Percentiles rank a stretch among this genome's conserved stretches.
Evolutionary conservation across 92 coral and sea anemone species (phyloP).

Genomic region (Heteractis magnifica): DNA sequence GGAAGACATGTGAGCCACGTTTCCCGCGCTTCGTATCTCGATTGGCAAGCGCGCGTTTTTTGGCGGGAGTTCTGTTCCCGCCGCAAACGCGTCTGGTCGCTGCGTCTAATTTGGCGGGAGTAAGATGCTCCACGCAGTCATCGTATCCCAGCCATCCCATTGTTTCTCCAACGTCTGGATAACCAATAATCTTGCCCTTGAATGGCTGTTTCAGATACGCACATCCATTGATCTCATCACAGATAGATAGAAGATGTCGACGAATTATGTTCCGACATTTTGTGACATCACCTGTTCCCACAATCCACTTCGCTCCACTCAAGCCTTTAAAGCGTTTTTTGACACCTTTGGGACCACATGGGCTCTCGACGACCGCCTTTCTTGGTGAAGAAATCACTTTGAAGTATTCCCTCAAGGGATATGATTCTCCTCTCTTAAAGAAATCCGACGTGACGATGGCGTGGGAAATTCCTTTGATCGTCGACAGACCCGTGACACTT

Average conservation of each 20-base stretch:
- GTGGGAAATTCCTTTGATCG: slow-evolving; percentile 1
- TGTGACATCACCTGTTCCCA: slow-evolving; percentile 28
- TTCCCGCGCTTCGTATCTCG: background rate
- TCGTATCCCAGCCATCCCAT: slow-evolving; percentile 17
- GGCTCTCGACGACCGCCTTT: slow-evolving; percentile 11
- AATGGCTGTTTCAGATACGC: background rate
- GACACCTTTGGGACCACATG: slow-evolving; percentile 32
- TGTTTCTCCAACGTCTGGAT: slow-evolving; percentile 27
- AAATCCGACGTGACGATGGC: slow-evolving; percentile 13
- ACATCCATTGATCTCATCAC: slow-evolving; percentile 15
- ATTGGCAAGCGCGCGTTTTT: slow-evolving; percentile 6
- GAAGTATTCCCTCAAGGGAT: slow-evolving; percentile 9
- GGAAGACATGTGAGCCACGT: background rate
- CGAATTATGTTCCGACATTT: slow-evolving; percentile 20
- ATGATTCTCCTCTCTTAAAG: slow-evolving; percentile 3
- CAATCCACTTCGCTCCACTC: slow-evolving; percentile 11
- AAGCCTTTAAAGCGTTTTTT: slow-evolving; percentile 3
- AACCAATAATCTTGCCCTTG: slow-evolving; percentile 14
- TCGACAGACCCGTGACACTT: slow-evolving; percentile 9
- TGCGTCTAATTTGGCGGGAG: slow-evolving; percentile 20
- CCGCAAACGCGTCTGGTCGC: slow-evolving; percentile 21
- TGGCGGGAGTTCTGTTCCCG: slow-evolving; percentile 18
- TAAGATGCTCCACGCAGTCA: slow-evolving; percentile 3
- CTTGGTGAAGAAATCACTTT: background rate
- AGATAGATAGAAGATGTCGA: background rate